Base-by-base conservation (phyloP, 92 coral and sea anemone genomes). In the Heteractis magnifica region DNA sequence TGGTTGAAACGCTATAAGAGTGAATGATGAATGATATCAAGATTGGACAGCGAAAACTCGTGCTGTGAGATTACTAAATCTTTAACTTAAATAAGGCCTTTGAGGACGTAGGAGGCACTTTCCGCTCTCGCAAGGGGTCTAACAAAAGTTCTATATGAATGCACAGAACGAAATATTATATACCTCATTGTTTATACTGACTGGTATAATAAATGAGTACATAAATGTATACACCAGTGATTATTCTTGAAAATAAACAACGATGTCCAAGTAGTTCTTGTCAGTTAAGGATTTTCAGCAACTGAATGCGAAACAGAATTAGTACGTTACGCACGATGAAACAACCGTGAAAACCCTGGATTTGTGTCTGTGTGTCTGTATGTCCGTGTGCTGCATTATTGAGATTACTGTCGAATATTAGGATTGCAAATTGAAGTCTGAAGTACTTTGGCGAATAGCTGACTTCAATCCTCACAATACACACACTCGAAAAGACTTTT, bases 401-500 rank as follows among this genome's bases (percentile, higher is more conserved):
- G 9, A 23, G 73, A 68, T n/a, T 68, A 7, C 10, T 68, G 48
- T 48, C 44, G 44, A 68, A 68, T 68, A 68, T 68, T 68, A 68
- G 73, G 49, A 13, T 68, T 21, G 49, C 13, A 20, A 68, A 68
- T 68, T 20, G 73, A 68, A 26, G 12, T 26, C 50, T 68, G 73
- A 68, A 68, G 73, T 68, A 26, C 48, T 23, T n/a, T 20, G 73
- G 73, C 4, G 11, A 68, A 68, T 68, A 68, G 20, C 73, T 68
- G 73, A 68, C 73, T 68, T 20, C 20, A 68, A 68, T 10, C 49
- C 73, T 20, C 49, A 68, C 19, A 68, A 23, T 68, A 68, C 49
- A 68, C 20, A 26, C 73, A 68, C 73, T 68, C 23, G 73, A 68
- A 23, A 23, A 68, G 73, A 68, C 73, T 68, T 68, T 10, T 21